phyloP scores from a whole-genome alignment of 2,888 invertebrate species.

The Pharmacophagus antenor region DNA sequence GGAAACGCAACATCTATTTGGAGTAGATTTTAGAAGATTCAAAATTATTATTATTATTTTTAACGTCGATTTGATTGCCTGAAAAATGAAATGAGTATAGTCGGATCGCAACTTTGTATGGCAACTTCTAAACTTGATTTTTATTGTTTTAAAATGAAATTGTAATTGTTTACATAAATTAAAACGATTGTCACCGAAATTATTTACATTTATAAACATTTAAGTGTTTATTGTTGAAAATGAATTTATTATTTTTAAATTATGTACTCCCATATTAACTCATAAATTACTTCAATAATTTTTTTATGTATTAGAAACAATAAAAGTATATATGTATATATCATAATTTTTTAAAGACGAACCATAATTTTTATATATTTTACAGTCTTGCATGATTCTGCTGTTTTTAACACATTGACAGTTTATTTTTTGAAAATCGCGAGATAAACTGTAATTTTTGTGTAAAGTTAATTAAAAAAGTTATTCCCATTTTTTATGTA shows the following conservation, averaged over 20 bases:
- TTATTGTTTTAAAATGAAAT: neutral
- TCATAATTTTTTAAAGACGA: neutral
- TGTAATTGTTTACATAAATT: neutral
- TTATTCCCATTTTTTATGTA: neutral
- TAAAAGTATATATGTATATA: neutral
- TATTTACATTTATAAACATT: neutral
- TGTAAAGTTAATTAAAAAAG: neutral
- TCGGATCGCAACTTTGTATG: constrained; percentile 17
- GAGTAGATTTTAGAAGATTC: constrained; percentile 2
- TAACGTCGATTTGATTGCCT: neutral
- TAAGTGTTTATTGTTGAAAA: neutral
- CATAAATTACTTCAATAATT: neutral
- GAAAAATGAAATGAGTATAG: neutral
- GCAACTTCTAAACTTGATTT: constrained; percentile 8
- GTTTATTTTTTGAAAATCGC: neutral
- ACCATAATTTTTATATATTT: neutral
- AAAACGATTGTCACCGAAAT: neutral
- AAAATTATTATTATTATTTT: constrained; percentile 6
- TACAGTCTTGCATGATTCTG: no score
- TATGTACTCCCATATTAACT: neutral
- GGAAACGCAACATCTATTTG: constrained; percentile 27
- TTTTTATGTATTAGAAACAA: neutral
- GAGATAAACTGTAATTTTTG: no score
- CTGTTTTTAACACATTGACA: neutral
- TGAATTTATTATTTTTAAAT: neutral